Conservation (phyloP, 2,888 invertebrate species). For the Hololepta plana region DNA sequence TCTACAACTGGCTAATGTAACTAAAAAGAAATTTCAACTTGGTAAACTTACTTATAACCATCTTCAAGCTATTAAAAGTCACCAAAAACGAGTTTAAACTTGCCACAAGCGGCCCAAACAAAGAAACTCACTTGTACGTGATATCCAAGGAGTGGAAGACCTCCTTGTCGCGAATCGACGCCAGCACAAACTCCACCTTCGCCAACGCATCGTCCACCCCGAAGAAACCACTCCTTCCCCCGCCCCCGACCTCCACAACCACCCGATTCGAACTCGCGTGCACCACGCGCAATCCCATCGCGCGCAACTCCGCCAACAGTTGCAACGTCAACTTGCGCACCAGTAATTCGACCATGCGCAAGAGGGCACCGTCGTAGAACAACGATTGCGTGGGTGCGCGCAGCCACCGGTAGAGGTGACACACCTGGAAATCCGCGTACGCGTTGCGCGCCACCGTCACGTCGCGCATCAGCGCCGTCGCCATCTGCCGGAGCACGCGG, state of each 20-base stretch:
- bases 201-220: slow-evolving; percentile 67
- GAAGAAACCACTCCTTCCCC: slow-evolving; percentile 80
- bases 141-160: slow-evolving; percentile 80
- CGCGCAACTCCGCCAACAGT: slow-evolving; percentile 76
- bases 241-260: slow-evolving; percentile 66
- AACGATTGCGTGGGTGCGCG: slow-evolving; percentile 72
- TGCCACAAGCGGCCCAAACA: no score
- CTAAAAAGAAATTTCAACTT: no score
- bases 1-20: no score
- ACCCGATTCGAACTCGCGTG: slow-evolving; percentile 89
- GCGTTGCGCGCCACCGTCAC: slow-evolving; percentile 75
- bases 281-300: slow-evolving; percentile 77
- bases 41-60: no score
- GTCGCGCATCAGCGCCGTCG: slow-evolving; percentile 82
- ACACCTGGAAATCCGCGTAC: slow-evolving; percentile 89
- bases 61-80: no score
- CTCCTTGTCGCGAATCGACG: slow-evolving; percentile 77
- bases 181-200: slow-evolving; percentile 79
- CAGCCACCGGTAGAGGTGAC: slow-evolving; percentile 95
- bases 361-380: slow-evolving; percentile 87
- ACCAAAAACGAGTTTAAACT: no score
- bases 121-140: slow-evolving; percentile 22
- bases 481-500: slow-evolving; percentile 73
- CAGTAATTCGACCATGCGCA: slow-evolving; percentile 72
- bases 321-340: slow-evolving; percentile 95